phyloP scores from a whole-genome alignment of 2,113 vertebrate species.

The Heterocephalus glaber region DNA sequence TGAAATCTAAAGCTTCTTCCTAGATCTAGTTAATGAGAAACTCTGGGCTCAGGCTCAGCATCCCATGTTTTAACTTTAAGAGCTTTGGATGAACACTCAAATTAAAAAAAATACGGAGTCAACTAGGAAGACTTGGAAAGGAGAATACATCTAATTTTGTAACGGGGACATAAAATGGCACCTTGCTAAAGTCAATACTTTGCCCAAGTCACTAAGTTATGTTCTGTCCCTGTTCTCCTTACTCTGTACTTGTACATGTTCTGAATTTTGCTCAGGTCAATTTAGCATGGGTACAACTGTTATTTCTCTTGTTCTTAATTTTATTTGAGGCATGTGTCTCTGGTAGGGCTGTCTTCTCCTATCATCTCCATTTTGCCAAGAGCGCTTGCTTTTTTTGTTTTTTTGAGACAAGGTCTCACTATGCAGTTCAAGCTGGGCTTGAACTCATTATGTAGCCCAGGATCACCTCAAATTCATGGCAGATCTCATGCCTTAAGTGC shows the following conservation, averaged over 20 bases:
- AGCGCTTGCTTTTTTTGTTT: not conserved
- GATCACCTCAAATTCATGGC: not conserved
- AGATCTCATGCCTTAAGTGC: not conserved
- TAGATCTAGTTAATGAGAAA: not conserved
- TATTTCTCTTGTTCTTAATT: not conserved
- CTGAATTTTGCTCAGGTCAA: not conserved
- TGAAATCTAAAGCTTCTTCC: not conserved
- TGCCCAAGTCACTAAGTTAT: not conserved
- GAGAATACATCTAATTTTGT: not conserved
- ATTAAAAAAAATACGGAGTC: not conserved
- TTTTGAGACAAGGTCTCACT: no score
- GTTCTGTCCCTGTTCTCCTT: not conserved
- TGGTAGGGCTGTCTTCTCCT: not conserved
- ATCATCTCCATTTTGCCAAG: not conserved
- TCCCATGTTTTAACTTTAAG: not conserved
- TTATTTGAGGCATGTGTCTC: not conserved
- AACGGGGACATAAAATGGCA: not conserved
- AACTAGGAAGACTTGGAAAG: not conserved
- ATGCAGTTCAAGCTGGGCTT: not conserved
- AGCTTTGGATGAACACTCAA: not conserved
- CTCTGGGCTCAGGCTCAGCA: accelerated
- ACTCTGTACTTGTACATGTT: not conserved
- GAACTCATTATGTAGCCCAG: not conserved
- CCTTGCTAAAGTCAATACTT: not conserved
- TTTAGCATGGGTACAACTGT: not conserved